phyloP scores from a whole-genome alignment of 2,113 vertebrate species.

The Brachypodius melanocephalos region DNA sequence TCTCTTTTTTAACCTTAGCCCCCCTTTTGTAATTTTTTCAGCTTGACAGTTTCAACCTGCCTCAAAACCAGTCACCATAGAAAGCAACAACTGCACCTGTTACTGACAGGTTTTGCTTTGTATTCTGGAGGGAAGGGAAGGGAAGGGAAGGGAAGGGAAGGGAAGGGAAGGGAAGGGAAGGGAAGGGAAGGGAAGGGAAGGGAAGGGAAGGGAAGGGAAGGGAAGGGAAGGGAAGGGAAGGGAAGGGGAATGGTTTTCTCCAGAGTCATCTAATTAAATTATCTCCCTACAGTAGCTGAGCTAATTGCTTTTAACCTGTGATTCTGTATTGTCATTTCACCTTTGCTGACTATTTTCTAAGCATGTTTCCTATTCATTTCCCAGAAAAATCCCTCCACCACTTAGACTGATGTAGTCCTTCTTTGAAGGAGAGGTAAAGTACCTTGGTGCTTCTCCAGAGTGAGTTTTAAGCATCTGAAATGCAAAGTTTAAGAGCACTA shows the following conservation, averaged over 20 bases:
- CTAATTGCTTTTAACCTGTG: constrained; percentile 15
- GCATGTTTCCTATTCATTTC: background rate
- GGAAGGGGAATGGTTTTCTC: background rate
- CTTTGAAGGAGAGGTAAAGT: background rate
- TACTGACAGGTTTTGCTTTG: background rate
- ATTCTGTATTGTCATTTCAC: constrained; percentile 10
- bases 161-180: background rate
- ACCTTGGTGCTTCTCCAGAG: background rate
- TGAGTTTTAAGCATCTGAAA: background rate
- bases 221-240: background rate
- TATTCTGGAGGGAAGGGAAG: background rate
- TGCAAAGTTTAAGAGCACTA: background rate
- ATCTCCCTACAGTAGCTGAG: background rate
- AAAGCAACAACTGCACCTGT: background rate
- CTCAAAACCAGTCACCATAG: background rate
- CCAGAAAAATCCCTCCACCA: background rate
- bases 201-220: background rate
- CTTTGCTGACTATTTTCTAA: constrained; percentile 30
- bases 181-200: background rate
- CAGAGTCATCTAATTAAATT: constrained; percentile 18
- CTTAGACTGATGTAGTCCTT: background rate
- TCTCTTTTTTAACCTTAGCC: background rate
- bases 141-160: too few relatives aligned
- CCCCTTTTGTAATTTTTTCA: background rate
- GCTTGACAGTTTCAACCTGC: background rate